These are phyloP conservation scores for Brachyalestes nurse DNA, from an alignment of 2,797 vertebrate genomes.

Conservation along the genomic window DNA sequence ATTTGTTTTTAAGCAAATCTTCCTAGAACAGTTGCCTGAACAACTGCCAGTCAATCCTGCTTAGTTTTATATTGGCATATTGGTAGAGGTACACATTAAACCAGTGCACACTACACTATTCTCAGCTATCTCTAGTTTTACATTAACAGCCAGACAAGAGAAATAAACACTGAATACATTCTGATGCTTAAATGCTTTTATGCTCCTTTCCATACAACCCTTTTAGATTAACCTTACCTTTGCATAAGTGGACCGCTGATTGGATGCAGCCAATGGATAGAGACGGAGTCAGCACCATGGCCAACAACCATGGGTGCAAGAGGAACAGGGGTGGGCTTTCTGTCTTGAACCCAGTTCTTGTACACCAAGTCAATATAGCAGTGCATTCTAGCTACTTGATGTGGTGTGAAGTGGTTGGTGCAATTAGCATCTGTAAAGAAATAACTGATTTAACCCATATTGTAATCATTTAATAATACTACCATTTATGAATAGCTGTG, in stretches of 20 bases:
- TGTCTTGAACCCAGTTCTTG: constrained; percentile 86
- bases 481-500: background rate
- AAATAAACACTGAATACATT: background rate
- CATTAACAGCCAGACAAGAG: background rate
- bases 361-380: constrained; percentile 96
- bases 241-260: constrained; percentile 86
- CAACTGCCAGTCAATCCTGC: no score
- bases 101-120: background rate
- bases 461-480: background rate
- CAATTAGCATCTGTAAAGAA: constrained; percentile 89
- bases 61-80: background rate
- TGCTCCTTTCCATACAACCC: background rate
- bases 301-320: constrained; percentile 85
- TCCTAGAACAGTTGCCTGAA: background rate
- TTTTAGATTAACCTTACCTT: constrained; percentile 77
- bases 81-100: background rate
- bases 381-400: constrained; percentile 97
- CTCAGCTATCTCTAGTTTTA: background rate
- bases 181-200: no score
- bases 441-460: background rate
- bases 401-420: constrained; percentile 94
- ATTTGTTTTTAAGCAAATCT: background rate
- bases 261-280: constrained; percentile 90
- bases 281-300: constrained; percentile 83
- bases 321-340: constrained; percentile 83